Conservation (phyloP, 2,888 invertebrate genomes). For the Parnassius smintheus region DNA sequence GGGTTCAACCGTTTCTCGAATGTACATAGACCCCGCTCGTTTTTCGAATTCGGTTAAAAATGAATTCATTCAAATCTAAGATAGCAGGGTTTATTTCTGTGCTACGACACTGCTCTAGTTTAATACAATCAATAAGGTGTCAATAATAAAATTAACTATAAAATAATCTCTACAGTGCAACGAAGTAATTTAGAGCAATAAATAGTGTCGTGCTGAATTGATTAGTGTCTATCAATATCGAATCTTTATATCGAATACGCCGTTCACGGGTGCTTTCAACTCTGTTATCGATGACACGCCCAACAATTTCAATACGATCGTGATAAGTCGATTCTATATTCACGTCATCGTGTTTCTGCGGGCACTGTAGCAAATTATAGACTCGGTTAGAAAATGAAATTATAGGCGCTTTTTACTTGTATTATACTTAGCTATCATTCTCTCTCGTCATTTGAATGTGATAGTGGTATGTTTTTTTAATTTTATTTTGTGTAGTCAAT, state of each 20-base stretch:
- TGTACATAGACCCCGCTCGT: no score
- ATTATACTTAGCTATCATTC: background rate
- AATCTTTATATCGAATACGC: slow-evolving; percentile 34
- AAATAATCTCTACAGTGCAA: slow-evolving; percentile 17
- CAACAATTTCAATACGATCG: slow-evolving; percentile 50
- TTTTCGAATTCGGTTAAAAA: no score
- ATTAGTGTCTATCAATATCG: slow-evolving; percentile 30
- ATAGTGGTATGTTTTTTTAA: no score
- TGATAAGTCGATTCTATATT: slow-evolving; percentile 61
- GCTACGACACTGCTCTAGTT: background rate
- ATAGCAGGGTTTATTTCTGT: no score
- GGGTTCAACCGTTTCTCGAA: no score
- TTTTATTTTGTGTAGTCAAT: no score
- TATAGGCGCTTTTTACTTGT: slow-evolving; percentile 43
- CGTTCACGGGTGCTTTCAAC: slow-evolving; percentile 30
- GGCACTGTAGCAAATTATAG: slow-evolving; percentile 32
- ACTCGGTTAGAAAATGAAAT: slow-evolving; percentile 62
- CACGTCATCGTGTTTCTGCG: slow-evolving; percentile 51
- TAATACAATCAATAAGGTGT: slow-evolving; percentile 8
- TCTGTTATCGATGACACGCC: slow-evolving; percentile 39
- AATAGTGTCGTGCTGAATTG: slow-evolving; percentile 23
- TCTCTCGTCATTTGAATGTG: no score
- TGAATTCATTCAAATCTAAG: no score
- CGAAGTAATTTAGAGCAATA: slow-evolving; percentile 19
- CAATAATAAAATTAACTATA: slow-evolving; percentile 18